Evolutionary conservation across 1,140 invertebrate genomes (phyloP).

Genomic region (Penaeus japonicus): DNA sequence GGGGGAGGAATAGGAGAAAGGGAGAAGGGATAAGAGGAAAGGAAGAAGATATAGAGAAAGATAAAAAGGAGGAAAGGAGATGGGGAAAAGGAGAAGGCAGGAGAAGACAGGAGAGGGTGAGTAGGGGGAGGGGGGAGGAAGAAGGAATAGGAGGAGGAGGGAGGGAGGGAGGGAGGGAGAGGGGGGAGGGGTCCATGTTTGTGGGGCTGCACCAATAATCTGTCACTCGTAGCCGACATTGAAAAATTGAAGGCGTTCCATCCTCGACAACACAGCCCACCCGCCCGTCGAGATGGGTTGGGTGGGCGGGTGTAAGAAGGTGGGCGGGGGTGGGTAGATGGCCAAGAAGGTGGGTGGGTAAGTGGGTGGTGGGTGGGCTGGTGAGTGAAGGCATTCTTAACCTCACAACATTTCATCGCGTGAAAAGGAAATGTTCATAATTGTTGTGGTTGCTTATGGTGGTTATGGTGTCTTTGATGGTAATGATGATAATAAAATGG

Average conservation of each 20-base stretch:
- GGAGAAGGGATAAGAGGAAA: neutral
- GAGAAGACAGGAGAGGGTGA: neutral
- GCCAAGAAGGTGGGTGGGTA: too few relatives aligned
- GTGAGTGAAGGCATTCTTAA: too few relatives aligned
- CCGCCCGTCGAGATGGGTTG: too few relatives aligned
- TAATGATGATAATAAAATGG: too few relatives aligned
- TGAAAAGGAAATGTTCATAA: too few relatives aligned
- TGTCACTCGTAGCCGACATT: conserved; percentile 49
- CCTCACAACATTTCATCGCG: too few relatives aligned
- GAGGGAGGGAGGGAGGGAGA: neutral
- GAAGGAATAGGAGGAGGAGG: neutral
- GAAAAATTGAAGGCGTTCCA: conserved; percentile 47
- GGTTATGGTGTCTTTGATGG: too few relatives aligned
- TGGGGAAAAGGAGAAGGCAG: neutral
- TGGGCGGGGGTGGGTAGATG: too few relatives aligned
- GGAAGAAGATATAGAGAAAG: neutral
- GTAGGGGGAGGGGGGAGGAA: neutral
- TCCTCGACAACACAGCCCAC: conserved; percentile 38
- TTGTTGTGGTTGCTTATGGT: too few relatives aligned
- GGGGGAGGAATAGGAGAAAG: too few relatives aligned
- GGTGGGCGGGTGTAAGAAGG: too few relatives aligned
- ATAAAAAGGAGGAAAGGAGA: neutral
- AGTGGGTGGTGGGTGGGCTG: too few relatives aligned
- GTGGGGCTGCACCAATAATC: conserved; percentile 47
- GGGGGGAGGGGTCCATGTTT: conserved; percentile 25